Evolutionary conservation across 2,888 invertebrate species (phyloP).

Genomic region (Cryptocheilus praepositus): DNA sequence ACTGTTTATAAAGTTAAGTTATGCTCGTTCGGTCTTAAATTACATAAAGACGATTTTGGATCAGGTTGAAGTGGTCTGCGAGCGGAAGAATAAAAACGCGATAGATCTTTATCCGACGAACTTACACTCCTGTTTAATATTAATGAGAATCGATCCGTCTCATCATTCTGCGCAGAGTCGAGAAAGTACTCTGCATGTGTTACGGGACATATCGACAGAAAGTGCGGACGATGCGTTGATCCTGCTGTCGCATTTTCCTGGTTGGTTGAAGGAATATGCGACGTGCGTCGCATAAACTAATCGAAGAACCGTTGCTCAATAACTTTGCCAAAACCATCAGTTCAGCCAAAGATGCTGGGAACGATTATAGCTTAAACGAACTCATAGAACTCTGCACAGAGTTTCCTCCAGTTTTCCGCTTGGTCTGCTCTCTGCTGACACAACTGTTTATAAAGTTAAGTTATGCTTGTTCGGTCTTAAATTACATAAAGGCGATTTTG

Average conservation of each 20-base stretch:
- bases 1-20: slow-evolving; percentile 52
- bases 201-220: slow-evolving; percentile 49
- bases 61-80: slow-evolving; percentile 43
- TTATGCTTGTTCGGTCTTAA: slow-evolving; percentile 45
- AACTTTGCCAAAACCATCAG: slow-evolving; percentile 31
- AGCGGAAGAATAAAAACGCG: slow-evolving; percentile 44
- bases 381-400: slow-evolving; percentile 47
- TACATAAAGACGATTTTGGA: slow-evolving; percentile 55
- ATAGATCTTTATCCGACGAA: slow-evolving; percentile 65
- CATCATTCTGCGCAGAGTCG: slow-evolving; percentile 55
- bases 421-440: slow-evolving; percentile 54
- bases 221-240: slow-evolving; percentile 51
- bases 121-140: slow-evolving; percentile 56
- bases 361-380: slow-evolving; percentile 22
- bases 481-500: slow-evolving; percentile 56
- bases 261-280: slow-evolving; percentile 52
- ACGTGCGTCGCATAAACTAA: slow-evolving; percentile 41
- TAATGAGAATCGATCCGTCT: slow-evolving; percentile 59
- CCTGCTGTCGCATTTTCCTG: slow-evolving; percentile 64
- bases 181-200: slow-evolving; percentile 42
- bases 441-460: slow-evolving; percentile 55
- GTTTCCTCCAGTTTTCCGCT: slow-evolving; percentile 58
- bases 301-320: slow-evolving; percentile 61
- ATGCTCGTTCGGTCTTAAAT: slow-evolving; percentile 46
- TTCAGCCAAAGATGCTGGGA: slow-evolving; percentile 23